These are phyloP conservation scores for Pyralis farinalis DNA, from an alignment of 2,888 invertebrate species.

Conservation along the genomic window DNA sequence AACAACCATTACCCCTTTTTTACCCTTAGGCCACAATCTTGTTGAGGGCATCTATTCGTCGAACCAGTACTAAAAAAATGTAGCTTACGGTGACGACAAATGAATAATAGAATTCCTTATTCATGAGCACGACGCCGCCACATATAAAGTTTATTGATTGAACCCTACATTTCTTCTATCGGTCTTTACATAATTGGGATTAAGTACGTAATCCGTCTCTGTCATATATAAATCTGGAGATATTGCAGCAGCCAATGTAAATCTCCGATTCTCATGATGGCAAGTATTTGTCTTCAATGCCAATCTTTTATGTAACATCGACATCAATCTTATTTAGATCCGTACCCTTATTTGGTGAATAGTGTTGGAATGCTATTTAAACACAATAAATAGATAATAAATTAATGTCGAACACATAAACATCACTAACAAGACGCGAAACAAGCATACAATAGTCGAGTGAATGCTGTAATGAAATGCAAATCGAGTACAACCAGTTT, in stretches of 20 bases:
- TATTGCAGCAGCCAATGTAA: constrained; percentile 25
- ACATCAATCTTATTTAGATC: not conserved
- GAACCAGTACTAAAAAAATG: too few species aligned
- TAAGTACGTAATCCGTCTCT: constrained; percentile 29
- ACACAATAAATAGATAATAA: constrained; percentile 23
- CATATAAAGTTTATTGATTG: too few species aligned
- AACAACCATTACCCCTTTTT: too few species aligned
- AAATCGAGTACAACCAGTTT: constrained; percentile 58
- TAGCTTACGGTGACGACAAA: constrained; percentile 21
- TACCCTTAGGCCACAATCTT: too few species aligned
- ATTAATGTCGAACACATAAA: constrained; percentile 20
- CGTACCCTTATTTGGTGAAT: constrained; percentile 6
- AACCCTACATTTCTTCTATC: constrained; percentile 13
- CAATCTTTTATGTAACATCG: constrained; percentile 3
- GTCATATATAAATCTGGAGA: constrained; percentile 23
- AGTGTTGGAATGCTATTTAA: constrained; percentile 12
- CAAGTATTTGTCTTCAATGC: constrained; percentile 20
- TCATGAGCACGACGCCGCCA: constrained; percentile 25
- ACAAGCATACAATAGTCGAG: constrained; percentile 30
- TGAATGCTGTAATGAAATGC: constrained; percentile 46
- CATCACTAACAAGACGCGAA: constrained; percentile 21
- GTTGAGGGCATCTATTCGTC: too few species aligned
- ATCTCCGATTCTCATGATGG: constrained; percentile 28
- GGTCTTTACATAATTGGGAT: constrained; percentile 32
- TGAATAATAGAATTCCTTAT: constrained; percentile 25